A percentile compares a stretch with the other conserved stretches of the same genome.
Evolutionary conservation across 2,113 vertebrate genomes (phyloP).

Genomic region (Varanus salvator): DNA sequence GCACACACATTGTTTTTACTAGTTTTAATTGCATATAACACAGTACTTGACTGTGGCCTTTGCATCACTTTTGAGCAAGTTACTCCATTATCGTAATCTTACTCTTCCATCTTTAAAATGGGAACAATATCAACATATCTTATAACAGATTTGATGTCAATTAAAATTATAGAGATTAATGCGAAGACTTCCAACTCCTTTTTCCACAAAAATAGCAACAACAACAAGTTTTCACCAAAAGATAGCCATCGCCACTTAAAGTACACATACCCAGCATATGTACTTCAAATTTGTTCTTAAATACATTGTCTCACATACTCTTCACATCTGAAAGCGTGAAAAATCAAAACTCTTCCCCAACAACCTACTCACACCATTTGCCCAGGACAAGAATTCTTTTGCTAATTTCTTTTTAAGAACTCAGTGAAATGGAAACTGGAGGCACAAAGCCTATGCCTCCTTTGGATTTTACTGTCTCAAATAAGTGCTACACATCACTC

Average conservation of each 20-base stretch:
- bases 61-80: neutral
- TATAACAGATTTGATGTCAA: neutral
- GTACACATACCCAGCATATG: neutral
- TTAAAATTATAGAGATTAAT: neutral
- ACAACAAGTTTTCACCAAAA: neutral
- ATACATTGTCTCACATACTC: neutral
- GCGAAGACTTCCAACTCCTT: neutral
- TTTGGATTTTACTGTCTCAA: neutral
- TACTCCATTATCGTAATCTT: neutral
- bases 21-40: neutral
- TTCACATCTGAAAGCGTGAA: neutral
- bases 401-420: neutral
- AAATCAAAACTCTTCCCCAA: neutral
- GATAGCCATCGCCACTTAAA: neutral
- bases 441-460: neutral
- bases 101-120: neutral
- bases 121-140: neutral
- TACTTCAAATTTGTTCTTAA: neutral
- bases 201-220: neutral
- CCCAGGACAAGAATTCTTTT: neutral
- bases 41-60: neutral
- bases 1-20: neutral
- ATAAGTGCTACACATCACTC: neutral
- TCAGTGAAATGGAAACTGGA: neutral
- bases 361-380: neutral